Conservation (phyloP, 2,797 vertebrate genomes). For the Chloroceryle amazona region DNA sequence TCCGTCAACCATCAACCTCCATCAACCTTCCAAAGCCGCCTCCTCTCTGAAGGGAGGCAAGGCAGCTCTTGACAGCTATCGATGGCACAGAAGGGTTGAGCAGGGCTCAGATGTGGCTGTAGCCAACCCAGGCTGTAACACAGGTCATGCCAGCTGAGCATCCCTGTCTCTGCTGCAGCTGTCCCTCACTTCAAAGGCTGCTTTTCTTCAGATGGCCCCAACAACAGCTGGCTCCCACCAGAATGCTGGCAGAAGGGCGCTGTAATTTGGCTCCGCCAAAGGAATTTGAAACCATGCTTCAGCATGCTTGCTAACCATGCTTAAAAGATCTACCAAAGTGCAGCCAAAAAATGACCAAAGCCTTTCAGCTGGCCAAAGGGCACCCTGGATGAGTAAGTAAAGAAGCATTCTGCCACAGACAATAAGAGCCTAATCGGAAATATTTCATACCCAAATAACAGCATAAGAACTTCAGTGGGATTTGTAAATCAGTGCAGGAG, state of each 20-base stretch:
- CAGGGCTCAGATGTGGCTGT: not conserved
- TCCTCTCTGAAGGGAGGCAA: not conserved
- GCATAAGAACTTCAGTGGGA: not conserved
- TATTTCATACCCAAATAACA: not conserved
- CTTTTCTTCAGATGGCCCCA: not conserved
- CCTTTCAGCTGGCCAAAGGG: not conserved
- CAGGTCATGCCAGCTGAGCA: fast-evolving
- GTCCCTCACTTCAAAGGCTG: not conserved
- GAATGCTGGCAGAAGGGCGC: not conserved
- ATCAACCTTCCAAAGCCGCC: not conserved
- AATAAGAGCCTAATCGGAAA: slow-evolving; percentile 12
- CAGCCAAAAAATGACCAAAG: slow-evolving; percentile 17
- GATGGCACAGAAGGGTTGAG: not conserved
- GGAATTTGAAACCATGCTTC: slow-evolving; percentile 34
- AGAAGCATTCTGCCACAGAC: not conserved
- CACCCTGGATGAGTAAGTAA: not conserved
- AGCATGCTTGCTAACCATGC: slow-evolving; percentile 31
- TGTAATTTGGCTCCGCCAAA: not conserved
- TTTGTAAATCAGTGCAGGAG: not conserved
- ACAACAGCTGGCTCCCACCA: slow-evolving; percentile 13
- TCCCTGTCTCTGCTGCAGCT: not conserved
- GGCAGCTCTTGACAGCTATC: fast-evolving
- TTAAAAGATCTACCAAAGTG: not conserved
- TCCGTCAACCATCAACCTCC: not conserved
- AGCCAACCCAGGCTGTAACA: not conserved